Evolutionary conservation across 2,888 invertebrate genomes (phyloP).

Genomic region (Drosophila atroscutellata): DNA sequence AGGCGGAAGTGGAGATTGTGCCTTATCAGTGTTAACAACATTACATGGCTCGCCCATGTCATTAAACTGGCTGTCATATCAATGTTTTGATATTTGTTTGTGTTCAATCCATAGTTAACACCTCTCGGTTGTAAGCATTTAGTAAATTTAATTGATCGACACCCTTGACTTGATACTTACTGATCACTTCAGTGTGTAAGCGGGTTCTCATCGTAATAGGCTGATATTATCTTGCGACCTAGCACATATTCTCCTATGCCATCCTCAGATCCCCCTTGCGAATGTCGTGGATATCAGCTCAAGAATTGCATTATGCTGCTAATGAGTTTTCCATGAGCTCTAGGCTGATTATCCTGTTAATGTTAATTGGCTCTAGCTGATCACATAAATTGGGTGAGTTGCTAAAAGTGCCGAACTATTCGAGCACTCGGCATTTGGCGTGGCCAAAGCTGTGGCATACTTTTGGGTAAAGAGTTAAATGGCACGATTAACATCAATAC

Average conservation of each 20-base stretch:
- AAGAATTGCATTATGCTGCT: slow-evolving; percentile 24
- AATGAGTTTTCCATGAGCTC: slow-evolving; percentile 43
- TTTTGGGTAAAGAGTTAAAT: no score
- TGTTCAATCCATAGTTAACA: slow-evolving; percentile 14
- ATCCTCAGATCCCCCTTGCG: not conserved
- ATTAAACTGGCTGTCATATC: slow-evolving; percentile 1
- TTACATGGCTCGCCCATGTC: slow-evolving; percentile 1
- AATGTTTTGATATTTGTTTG: not conserved
- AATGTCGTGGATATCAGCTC: not conserved
- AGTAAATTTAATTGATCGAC: slow-evolving; percentile 38
- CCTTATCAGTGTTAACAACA: slow-evolving; percentile 8
- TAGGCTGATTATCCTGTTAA: slow-evolving; percentile 37
- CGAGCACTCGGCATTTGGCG: no score
- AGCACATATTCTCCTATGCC: slow-evolving; percentile 14
- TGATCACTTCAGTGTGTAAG: slow-evolving; percentile 28
- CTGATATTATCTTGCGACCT: slow-evolving; percentile 5
- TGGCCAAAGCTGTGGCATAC: no score
- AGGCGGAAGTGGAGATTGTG: not conserved
- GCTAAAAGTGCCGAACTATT: slow-evolving; percentile 3
- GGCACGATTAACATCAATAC: not conserved
- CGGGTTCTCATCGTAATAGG: no score
- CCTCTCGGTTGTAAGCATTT: slow-evolving; percentile 44
- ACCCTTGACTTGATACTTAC: slow-evolving; percentile 41
- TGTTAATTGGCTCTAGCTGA: slow-evolving; percentile 46
- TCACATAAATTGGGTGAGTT: slow-evolving; percentile 23